These are phyloP conservation scores for Parnassius apollo DNA, from an alignment of 2,888 invertebrate species.

Conservation along the genomic window DNA sequence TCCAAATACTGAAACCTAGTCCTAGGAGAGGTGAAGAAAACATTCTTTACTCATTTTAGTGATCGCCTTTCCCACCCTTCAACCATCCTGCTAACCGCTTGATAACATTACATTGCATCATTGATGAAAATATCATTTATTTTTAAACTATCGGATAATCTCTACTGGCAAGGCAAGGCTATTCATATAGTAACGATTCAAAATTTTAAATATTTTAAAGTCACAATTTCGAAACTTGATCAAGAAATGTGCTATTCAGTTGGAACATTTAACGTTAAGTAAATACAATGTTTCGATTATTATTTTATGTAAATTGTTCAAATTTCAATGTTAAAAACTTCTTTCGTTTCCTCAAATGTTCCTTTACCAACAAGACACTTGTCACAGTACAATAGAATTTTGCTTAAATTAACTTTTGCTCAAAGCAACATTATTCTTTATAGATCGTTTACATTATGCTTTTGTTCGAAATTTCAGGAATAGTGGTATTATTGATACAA, in stretches of 20 bases:
- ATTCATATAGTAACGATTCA: too few species aligned
- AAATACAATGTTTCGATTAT: neutral
- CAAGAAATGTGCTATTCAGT: slow-evolving; percentile 21
- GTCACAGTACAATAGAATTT: neutral
- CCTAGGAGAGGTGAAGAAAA: slow-evolving; percentile 59
- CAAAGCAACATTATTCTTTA: neutral
- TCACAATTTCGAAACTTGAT: neutral
- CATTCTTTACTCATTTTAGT: slow-evolving; percentile 51
- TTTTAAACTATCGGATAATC: neutral
- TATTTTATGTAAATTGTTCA: neutral
- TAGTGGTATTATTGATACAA: neutral
- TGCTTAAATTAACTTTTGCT: neutral
- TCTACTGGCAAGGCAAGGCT: too few species aligned
- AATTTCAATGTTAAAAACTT: neutral
- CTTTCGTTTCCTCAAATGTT: neutral
- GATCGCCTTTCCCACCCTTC: slow-evolving; percentile 40
- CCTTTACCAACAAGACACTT: neutral
- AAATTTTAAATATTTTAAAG: too few species aligned
- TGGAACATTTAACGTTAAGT: neutral
- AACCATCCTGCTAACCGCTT: slow-evolving; percentile 39
- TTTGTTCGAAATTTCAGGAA: neutral
- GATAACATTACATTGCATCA: slow-evolving; percentile 36
- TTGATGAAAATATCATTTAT: slow-evolving; percentile 20
- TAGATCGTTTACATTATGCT: neutral
- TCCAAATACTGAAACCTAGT: slow-evolving; percentile 37